A percentile compares a stretch with the other conserved stretches of the same genome.
Conservation (phyloP, 2,113 vertebrate species). For the Charadrius vociferus region DNA sequence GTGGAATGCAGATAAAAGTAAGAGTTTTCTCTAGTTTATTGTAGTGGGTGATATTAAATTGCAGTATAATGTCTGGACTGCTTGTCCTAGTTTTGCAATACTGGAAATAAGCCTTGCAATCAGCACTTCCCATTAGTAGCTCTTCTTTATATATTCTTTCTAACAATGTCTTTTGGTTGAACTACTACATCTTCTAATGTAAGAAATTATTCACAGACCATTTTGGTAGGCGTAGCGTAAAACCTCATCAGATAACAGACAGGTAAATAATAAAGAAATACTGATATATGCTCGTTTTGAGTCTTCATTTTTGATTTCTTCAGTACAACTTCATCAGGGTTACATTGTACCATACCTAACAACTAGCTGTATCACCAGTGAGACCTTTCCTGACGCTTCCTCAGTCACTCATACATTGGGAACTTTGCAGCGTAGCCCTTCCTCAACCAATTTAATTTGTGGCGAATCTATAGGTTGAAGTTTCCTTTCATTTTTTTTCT, state of each 20-base stretch:
- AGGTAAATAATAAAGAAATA: background rate
- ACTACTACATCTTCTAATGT: background rate
- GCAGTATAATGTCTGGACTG: background rate
- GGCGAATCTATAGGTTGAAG: accelerated
- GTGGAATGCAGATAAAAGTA: background rate
- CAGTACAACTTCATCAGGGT: background rate
- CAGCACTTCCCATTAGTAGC: background rate
- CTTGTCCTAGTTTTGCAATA: background rate
- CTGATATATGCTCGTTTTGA: background rate
- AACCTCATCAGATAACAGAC: background rate
- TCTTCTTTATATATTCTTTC: background rate
- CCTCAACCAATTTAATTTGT: background rate
- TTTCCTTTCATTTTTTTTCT: background rate
- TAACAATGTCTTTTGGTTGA: background rate
- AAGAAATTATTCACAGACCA: background rate
- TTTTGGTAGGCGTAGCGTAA: background rate
- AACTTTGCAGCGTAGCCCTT: background rate
- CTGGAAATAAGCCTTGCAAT: background rate
- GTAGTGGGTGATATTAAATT: background rate
- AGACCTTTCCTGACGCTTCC: background rate
- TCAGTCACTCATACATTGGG: background rate
- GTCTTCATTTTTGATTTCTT: background rate
- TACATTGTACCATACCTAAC: background rate
- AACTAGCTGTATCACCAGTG: background rate
- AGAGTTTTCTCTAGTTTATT: background rate